Conservation (phyloP, 2,797 vertebrate species). For the Setipinna tenuifilis region DNA sequence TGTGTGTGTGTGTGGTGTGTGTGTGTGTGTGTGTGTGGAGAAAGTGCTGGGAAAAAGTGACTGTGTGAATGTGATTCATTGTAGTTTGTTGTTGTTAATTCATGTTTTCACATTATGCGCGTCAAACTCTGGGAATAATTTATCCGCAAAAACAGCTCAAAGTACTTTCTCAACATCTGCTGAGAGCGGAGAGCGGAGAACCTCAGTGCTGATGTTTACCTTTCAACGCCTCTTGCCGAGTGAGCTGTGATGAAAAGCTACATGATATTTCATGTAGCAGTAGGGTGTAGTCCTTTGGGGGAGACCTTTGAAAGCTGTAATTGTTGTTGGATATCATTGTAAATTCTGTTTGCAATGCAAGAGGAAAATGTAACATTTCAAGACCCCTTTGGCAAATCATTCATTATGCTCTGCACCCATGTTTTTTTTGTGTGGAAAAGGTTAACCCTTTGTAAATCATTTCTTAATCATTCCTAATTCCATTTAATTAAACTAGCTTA, state of each 20-base stretch:
- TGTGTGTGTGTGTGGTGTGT: background rate
- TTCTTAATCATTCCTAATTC: no score
- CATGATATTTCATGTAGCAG: constrained; percentile 23
- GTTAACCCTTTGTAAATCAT: background rate
- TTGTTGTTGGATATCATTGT: constrained; percentile 15
- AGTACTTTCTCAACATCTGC: constrained; percentile 14
- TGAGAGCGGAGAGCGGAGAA: background rate
- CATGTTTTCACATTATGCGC: constrained; percentile 5
- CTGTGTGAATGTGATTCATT: background rate
- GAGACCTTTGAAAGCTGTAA: constrained; percentile 22
- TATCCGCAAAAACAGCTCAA: constrained; percentile 10
- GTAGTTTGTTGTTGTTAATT: constrained; percentile 10
- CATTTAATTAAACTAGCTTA: no score
- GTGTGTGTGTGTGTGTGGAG: background rate
- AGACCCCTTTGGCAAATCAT: background rate
- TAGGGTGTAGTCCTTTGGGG: background rate
- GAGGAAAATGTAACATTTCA: background rate
- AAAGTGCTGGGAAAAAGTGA: background rate
- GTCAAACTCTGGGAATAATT: constrained; percentile 5
- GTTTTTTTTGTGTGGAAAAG: background rate
- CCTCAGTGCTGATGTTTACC: background rate
- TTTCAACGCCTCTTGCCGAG: background rate
- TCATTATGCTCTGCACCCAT: background rate
- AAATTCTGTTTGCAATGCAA: constrained; percentile 5
- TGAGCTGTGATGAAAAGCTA: background rate